These are phyloP conservation scores for Heliconius hewitsoni DNA, from an alignment of 1,140 invertebrate species.

Conservation along the genomic window DNA sequence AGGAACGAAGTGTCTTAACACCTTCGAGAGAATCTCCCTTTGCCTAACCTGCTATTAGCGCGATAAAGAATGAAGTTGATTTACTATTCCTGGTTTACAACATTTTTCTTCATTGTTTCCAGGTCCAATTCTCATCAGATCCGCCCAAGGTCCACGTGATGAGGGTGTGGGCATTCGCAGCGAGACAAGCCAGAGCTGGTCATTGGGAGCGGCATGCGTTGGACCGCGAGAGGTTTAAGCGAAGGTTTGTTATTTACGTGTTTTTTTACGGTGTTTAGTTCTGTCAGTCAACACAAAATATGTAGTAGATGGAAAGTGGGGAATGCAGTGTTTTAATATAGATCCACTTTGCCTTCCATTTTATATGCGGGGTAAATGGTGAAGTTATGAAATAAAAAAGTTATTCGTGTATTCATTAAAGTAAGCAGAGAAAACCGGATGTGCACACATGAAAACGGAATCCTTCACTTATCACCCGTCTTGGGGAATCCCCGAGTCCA, in stretches of 20 bases:
- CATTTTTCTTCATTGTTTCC: conserved; percentile 17
- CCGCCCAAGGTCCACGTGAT: conserved; percentile 75
- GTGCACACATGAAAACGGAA: too few relatives aligned
- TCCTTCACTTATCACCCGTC: too few relatives aligned
- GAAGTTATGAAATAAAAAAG: too few relatives aligned
- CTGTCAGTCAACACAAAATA: too few relatives aligned
- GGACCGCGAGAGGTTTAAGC: conserved; percentile 70
- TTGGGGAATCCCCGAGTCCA: too few relatives aligned
- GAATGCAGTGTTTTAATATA: too few relatives aligned
- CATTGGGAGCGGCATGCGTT: conserved; percentile 66
- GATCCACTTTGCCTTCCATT: too few relatives aligned
- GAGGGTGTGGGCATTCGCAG: conserved; percentile 74
- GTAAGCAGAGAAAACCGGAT: too few relatives aligned
- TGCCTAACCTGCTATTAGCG: neutral
- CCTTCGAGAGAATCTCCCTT: neutral
- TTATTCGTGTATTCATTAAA: too few relatives aligned
- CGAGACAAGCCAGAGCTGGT: conserved; percentile 66
- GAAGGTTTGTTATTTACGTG: conserved; percentile 40
- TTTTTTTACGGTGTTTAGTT: neutral
- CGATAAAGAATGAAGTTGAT: neutral
- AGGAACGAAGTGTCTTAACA: neutral
- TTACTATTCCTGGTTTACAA: neutral
- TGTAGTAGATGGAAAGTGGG: too few relatives aligned
- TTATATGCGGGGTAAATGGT: too few relatives aligned
- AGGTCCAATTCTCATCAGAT: conserved; percentile 69